A percentile compares a stretch with the other conserved stretches of the same genome.
phyloP scores from a whole-genome alignment of 1,140 invertebrate genomes.

The Camponotus pennsylvanicus region DNA sequence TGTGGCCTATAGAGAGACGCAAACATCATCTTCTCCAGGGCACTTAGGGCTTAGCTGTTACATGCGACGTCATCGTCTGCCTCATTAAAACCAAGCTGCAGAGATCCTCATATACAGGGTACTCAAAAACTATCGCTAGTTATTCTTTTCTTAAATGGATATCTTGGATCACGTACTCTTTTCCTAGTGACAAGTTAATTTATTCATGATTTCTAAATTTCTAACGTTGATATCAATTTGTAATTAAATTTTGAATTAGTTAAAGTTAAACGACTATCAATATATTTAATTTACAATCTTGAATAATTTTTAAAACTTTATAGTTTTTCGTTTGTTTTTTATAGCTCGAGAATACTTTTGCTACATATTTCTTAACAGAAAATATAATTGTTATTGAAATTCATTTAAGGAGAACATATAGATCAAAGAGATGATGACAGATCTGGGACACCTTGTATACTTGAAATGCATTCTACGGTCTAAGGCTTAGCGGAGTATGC shows the following conservation, averaged over 20 bases:
- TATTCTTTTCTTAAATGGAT: not conserved
- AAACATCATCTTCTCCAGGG: slow-evolving; percentile 57
- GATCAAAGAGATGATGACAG: not conserved
- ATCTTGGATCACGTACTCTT: not conserved
- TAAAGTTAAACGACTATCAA: not conserved
- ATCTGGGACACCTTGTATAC: slow-evolving; percentile 25
- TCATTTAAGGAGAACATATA: not conserved
- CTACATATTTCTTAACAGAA: not conserved
- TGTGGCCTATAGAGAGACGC: slow-evolving; percentile 53
- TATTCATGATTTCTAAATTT: not conserved
- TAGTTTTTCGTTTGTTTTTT: not conserved
- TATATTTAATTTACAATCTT: not conserved
- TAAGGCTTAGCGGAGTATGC: not conserved
- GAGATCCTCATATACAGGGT: slow-evolving; percentile 34
- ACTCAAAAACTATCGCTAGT: not conserved
- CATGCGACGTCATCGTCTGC: slow-evolving; percentile 55
- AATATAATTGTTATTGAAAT: not conserved
- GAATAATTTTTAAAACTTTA: slow-evolving; percentile 2
- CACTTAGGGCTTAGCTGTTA: slow-evolving; percentile 58
- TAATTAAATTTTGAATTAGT: slow-evolving; percentile 3
- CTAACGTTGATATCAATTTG: not conserved
- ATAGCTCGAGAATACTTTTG: slow-evolving; percentile 8
- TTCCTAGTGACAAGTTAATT: not conserved
- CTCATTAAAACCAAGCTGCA: slow-evolving; percentile 55
- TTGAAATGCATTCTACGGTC: slow-evolving; percentile 4